Base-by-base conservation (phyloP, 2,797 vertebrate species). In the Sphenodon punctatus region DNA sequence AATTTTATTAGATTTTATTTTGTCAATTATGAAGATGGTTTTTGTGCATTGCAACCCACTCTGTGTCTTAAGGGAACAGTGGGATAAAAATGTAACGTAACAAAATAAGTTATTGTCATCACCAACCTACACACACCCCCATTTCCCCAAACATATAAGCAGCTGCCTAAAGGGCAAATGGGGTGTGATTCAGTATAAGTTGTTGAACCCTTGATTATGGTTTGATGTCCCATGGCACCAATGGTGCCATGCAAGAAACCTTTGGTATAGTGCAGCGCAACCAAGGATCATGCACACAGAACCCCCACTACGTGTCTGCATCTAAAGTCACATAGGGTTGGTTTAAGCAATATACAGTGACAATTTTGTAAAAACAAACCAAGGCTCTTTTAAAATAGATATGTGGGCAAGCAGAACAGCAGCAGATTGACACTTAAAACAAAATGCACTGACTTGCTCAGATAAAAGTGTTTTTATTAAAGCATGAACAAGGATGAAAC, bases 391-490 rank as follows among this genome's bases (percentile, higher is more conserved):
- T 67, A 25, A 63, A 72, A 78, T 7, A 72, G 58, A 32, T 48
- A 38, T 7, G 25, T 30, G n/a, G 34, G 27, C 20, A 59, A 78
- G 25, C n/a, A 71, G 25, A 72, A 41, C 23, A n/a, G n/a, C n/a
- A n/a, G 32, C 10, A 41, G 41, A 74, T 0, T 61, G 69, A 82
- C 43, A 73, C 48, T 68, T 56, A 82, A 82, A 75, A 75, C 5
- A 61, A 78, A 86, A 84, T 14, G 20, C 42, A 64, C 1, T 11
- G 9, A 51, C 56, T 82, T 85, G 34, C 79, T 53, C 42, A 25
- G 63, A 39, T 22, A 41, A 30, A 78, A 85, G 36, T 42, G n/a
- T 32, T 81, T 90, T 67, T 67, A 0, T 39, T 67, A 79, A 76
- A 53, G 8, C 23, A 51, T 39, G 39, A 69, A 83, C 10, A 84